Evolutionary conservation across 1,140 invertebrate species (phyloP), one percentile per base, ranked within the genome.

Genomic region (Diorhabda elongata): DNA sequence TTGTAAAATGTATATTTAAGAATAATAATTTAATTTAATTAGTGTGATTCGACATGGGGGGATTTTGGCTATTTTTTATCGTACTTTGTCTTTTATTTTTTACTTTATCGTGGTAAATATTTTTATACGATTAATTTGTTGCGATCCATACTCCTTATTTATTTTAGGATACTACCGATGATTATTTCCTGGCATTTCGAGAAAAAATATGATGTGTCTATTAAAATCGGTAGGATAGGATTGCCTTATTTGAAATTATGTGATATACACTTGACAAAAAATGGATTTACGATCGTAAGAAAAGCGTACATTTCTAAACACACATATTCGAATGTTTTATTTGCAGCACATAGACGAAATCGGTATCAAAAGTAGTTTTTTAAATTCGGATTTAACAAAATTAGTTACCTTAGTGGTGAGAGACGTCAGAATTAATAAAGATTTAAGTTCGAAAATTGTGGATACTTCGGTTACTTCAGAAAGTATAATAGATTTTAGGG

Each of bases 341-440:
- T 77, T 75, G 61, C 62, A 77, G 73, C 70, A 76, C 45, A 71
- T 97, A 70, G 92, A 95, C 76, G 89, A 93, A 80, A 88, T 96
- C 66, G 90, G 92, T 75, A 86, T 96, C 66, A 88, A 92, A 11
- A 96, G 94, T 79, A 95, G 93, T 83, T 90, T 95, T 78, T 88
- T 96, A 66, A 96, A 94, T 79, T 93, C 92, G 6, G 92, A 95
- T 72, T 90, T 93, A 42, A 94, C 91, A 41, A 97, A 96, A 83
- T 82, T 96, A 5, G 79, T 97, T 26, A 92, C 92, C 5, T 87
- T 97, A 44, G 89, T 94, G 42, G 88, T 95, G 72, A 87, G 88
- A 64, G 92, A 94, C 80, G 90, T 96, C 4, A 85, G 92, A 67
- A 89, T 97, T 64, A 93, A 93, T 70, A 92, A 94, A 79, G 89